phyloP scores from a whole-genome alignment of 2,113 vertebrate species.

The Cynopterus brachyotis region DNA sequence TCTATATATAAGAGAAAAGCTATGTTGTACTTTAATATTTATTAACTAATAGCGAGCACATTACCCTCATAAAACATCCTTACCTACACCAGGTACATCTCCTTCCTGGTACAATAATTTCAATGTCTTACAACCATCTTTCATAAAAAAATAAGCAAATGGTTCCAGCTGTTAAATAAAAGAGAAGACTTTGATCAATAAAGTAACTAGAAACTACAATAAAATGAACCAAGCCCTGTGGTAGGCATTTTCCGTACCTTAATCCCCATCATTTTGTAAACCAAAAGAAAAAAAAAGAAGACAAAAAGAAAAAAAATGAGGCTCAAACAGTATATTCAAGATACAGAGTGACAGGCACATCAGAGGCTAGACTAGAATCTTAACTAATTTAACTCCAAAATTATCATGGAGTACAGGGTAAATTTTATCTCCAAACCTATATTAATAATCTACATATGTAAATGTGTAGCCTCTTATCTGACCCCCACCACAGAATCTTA shows the following conservation, averaged over 20 bases:
- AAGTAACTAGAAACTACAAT: background rate
- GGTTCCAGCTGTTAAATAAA: conserved; percentile 83
- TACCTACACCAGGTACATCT: conserved; percentile 86
- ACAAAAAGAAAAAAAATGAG: background rate
- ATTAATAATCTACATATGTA: background rate
- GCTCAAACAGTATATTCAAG: background rate
- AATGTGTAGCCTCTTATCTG: background rate
- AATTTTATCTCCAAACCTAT: background rate
- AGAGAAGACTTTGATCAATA: conserved; percentile 14
- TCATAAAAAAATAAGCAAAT: conserved; percentile 86
- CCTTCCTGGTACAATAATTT: conserved; percentile 89
- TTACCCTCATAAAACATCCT: conserved; percentile 31
- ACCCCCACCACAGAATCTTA: background rate
- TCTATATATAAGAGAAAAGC: background rate
- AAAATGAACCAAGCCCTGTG: background rate
- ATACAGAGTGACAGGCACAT: background rate
- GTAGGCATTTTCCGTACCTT: background rate
- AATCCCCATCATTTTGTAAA: background rate
- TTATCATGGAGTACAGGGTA: background rate
- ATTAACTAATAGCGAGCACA: background rate
- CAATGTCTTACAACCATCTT: conserved; percentile 85
- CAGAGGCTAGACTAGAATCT: background rate
- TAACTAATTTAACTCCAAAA: conserved; percentile 4
- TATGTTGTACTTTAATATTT: background rate
- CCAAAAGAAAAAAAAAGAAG: background rate